Percentiles rank a stretch among this genome's conserved stretches.
Evolutionary conservation across 2,888 invertebrate species (phyloP).

Genomic region (Criorhina ranunculi): DNA sequence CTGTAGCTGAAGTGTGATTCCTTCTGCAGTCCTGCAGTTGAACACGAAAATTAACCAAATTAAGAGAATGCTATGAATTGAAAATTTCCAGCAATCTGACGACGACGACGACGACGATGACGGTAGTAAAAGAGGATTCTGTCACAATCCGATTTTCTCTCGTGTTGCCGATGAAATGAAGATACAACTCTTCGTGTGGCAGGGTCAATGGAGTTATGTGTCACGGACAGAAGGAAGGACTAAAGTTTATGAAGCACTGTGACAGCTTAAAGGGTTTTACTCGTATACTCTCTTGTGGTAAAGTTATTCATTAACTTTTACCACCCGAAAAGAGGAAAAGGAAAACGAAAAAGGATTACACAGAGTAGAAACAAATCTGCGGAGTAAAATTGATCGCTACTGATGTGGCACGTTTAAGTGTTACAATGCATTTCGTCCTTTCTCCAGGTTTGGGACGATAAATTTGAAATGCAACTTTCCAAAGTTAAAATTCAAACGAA

Average conservation of each 20-base stretch:
- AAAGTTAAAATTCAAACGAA: conserved; percentile 56
- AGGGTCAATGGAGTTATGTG: conserved; percentile 71
- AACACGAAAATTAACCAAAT: conserved; percentile 73
- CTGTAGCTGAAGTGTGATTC: conserved; percentile 42
- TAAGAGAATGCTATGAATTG: conserved; percentile 57
- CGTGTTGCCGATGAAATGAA: background rate
- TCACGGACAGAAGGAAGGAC: conserved; percentile 57
- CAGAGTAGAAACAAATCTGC: conserved; percentile 53
- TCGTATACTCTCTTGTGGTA: conserved; percentile 56
- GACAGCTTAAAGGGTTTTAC: conserved; percentile 70
- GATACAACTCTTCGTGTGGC: conserved; percentile 13
- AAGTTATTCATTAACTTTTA: conserved; percentile 75
- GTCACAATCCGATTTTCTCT: conserved; percentile 22
- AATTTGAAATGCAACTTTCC: conserved; percentile 72
- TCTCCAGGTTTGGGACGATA: conserved; percentile 43
- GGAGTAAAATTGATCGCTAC: conserved; percentile 65
- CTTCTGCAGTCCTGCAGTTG: conserved; percentile 53
- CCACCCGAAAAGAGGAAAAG: conserved; percentile 26
- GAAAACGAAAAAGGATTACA: conserved; percentile 37
- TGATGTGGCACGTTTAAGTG: conserved; percentile 53
- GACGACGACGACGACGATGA: background rate
- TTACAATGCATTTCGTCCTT: conserved; percentile 13
- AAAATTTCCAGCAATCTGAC: conserved; percentile 31
- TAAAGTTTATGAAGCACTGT: conserved; percentile 46
- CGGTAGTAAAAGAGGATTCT: conserved; percentile 1